phyloP scores from a whole-genome alignment of 2,888 invertebrate species.

The Drosophila meridiana region DNA sequence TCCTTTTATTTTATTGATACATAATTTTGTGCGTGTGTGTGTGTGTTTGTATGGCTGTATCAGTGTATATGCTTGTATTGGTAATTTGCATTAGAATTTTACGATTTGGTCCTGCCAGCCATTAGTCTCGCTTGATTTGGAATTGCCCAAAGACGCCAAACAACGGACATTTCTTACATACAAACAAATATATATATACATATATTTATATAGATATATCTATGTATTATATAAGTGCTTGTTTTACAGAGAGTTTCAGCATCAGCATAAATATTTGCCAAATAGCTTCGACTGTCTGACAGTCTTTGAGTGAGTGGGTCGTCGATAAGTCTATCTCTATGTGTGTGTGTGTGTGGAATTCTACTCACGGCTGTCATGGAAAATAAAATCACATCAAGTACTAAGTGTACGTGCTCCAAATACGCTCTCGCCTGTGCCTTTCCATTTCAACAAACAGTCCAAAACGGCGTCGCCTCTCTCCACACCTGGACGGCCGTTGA shows the following conservation, averaged over 20 bases:
- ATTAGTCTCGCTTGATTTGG: slow-evolving; percentile 54
- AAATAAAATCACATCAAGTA: slow-evolving; percentile 73
- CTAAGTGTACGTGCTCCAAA: slow-evolving; percentile 73
- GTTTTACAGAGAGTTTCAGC: slow-evolving; percentile 21
- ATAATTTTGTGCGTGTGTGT: slow-evolving; percentile 21
- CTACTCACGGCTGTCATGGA: slow-evolving; percentile 51
- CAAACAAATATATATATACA: not conserved
- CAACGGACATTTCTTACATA: slow-evolving; percentile 3
- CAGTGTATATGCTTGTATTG: slow-evolving; percentile 31
- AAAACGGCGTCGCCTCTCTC: slow-evolving; percentile 15
- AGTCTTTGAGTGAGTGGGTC: slow-evolving; percentile 16
- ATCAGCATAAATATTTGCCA: slow-evolving; percentile 69
- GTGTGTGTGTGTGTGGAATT: slow-evolving; percentile 44
- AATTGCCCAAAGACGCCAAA: slow-evolving; percentile 35
- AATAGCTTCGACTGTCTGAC: slow-evolving; percentile 47
- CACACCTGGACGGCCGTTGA: slow-evolving; percentile 40
- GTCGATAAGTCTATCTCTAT: slow-evolving; percentile 2
- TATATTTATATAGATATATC: slow-evolving; percentile 7
- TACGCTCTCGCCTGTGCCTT: slow-evolving; percentile 75
- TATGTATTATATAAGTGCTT: slow-evolving; percentile 50
- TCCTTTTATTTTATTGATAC: slow-evolving; percentile 43
- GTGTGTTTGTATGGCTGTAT: not conserved
- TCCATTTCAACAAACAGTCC: slow-evolving; percentile 72
- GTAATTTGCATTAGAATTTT: slow-evolving; percentile 48
- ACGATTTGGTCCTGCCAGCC: slow-evolving; percentile 35